Base-by-base conservation (phyloP, 2,888 invertebrate species). In the Sceliomorpha sp. region DNA sequence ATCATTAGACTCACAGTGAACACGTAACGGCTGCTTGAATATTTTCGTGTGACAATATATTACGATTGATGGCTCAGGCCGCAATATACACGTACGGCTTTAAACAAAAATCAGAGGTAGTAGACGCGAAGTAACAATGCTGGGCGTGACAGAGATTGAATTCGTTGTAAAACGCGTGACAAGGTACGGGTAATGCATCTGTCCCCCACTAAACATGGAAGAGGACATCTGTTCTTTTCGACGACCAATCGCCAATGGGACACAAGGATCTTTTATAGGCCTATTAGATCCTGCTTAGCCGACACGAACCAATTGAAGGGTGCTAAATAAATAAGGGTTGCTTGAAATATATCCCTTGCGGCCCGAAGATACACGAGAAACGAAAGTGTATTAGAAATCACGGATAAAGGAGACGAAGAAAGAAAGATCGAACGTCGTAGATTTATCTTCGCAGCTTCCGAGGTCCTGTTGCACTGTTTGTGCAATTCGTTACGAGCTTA, bases 221-320 rank as follows among this genome's bases (percentile, higher is more conserved):
- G 70, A 63, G 73, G 80, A 85, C 86, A 86, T 86, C 86, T 86
- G 86, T 84, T 83, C 72, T 68, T 45, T 69, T 75, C 74, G 69
- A 59, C 74, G 73, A 66, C 82, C 83, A 82, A 84, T 84, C 81
- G 73, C 64, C 59, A 72, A 27, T 73, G 64, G 74, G 63, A 75
- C 51, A 74, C 77, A 74, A 81, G 78, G 80, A 84, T 83, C 82
- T 83, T 87, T 87, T 86, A 87, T 83, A 85, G 82, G 79, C 79
- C 86, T 81, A 87, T 87, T 87, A 87, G 87, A 87, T 87, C 84
- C 85, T 87, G 86, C 84, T 87, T 87, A 87, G 82, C 70, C 74
- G 73, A 75, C 74, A 72, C 79, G 77, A 80, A 78, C 86, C 87
- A 87, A 86, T 87, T 86, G 85, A 81, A 87, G 85, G 83, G 82